phyloP scores from a whole-genome alignment of 2,888 invertebrate species.

The Prenolepis imparis region DNA sequence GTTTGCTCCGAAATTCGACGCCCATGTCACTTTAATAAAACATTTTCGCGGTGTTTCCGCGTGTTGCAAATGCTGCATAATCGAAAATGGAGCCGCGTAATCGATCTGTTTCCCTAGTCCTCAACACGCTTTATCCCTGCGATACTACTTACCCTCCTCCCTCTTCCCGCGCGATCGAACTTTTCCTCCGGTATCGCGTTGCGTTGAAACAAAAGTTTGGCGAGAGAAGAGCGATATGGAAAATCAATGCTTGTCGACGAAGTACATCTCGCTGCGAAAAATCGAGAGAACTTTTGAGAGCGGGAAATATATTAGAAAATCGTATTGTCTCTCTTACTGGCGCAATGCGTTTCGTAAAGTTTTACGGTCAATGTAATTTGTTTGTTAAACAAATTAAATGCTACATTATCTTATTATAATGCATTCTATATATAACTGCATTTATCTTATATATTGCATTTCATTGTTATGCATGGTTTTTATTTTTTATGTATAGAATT shows the following conservation, averaged over 20 bases:
- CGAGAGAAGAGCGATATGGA: conserved; percentile 58
- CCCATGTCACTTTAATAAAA: conserved; percentile 41
- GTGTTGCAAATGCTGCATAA: conserved; percentile 52
- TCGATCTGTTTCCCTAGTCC: conserved; percentile 63
- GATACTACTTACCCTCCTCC: conserved; percentile 29
- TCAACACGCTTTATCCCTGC: conserved; percentile 47
- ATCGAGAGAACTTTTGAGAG: conserved; percentile 16
- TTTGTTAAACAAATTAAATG: background rate
- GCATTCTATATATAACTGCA: too few relatives aligned
- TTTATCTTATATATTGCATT: background rate
- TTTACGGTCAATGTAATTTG: background rate
- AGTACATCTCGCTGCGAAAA: conserved; percentile 36
- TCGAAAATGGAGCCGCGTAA: conserved; percentile 62
- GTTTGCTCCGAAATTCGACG: conserved; percentile 35
- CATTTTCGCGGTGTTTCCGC: conserved; percentile 41
- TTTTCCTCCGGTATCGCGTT: conserved; percentile 59
- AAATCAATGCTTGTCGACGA: conserved; percentile 68
- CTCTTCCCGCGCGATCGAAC: conserved; percentile 51
- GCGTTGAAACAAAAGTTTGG: conserved; percentile 65
- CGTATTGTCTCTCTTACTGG: background rate
- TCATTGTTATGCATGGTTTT: background rate
- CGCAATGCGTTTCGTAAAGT: background rate
- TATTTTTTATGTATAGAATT: background rate
- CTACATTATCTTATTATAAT: background rate
- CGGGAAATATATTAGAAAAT: background rate